Conservation (phyloP, 1,140 invertebrate species). For the Pantala flavescens region DNA sequence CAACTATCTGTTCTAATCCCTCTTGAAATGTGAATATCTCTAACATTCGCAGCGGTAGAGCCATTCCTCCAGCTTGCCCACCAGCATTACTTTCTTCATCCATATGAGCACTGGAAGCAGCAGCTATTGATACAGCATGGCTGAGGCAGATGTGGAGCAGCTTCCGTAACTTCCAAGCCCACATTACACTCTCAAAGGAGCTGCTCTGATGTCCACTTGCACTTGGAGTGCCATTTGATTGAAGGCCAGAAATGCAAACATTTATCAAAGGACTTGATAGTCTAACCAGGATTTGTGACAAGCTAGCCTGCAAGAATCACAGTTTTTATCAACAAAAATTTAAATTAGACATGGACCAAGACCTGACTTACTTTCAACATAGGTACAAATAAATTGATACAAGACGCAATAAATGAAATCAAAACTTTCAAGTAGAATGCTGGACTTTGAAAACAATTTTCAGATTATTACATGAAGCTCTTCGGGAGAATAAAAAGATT, state of each 20-base stretch:
- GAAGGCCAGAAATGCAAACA: no score
- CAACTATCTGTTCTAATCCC: slow-evolving; percentile 38
- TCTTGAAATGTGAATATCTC: slow-evolving; percentile 61
- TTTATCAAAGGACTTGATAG: slow-evolving; percentile 28
- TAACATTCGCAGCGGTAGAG: slow-evolving; percentile 64
- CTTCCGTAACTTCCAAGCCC: slow-evolving; percentile 47
- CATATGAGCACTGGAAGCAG: slow-evolving; percentile 27
- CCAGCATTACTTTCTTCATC: slow-evolving; percentile 31
- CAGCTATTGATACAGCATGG: slow-evolving; percentile 30
- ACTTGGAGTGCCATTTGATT: no score
- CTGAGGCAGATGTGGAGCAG: slow-evolving; percentile 40
- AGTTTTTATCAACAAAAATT: not conserved
- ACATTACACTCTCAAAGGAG: slow-evolving; percentile 29
- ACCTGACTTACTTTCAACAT: no score
- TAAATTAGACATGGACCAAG: no score
- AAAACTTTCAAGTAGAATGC: no score
- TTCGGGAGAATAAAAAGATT: no score
- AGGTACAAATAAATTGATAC: no score
- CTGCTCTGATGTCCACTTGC: no score
- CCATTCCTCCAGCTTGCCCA: slow-evolving; percentile 31
- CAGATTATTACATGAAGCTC: no score
- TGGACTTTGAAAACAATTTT: no score
- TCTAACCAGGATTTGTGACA: slow-evolving; percentile 47
- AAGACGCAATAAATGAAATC: no score
- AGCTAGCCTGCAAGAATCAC: slow-evolving; percentile 38